phyloP scores from a whole-genome alignment of 2,113 vertebrate genomes.

The Macquaria ambigua region DNA sequence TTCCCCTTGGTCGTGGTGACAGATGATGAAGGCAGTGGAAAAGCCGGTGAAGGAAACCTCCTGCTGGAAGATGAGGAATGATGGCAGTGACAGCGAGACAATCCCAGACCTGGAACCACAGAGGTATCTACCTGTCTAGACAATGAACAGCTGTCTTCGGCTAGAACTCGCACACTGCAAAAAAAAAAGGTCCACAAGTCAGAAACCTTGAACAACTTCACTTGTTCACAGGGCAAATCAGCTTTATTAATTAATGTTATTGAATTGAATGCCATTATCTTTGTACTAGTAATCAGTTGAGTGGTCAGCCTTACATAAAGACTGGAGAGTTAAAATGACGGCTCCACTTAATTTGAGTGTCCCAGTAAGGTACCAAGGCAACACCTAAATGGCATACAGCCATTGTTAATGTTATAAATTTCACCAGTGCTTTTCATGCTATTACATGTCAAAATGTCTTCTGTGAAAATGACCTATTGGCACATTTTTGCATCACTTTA shows the following conservation, averaged over 20 bases:
- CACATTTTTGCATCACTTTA: neutral
- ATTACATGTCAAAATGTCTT: conserved; percentile 8
- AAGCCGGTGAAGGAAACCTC: conserved; percentile 59
- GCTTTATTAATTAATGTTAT: neutral
- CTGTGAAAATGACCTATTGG: conserved; percentile 5
- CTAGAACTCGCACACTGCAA: conserved; percentile 11
- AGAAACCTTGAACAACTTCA: neutral
- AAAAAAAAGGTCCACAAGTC: conserved; percentile 1
- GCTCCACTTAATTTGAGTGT: conserved; percentile 5
- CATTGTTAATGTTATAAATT: conserved; percentile 6
- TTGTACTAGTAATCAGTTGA: neutral
- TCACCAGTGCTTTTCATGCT: conserved; percentile 12
- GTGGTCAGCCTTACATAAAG: neutral
- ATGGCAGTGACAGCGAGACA: conserved; percentile 46
- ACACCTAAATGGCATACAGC: neutral
- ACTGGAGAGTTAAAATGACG: neutral
- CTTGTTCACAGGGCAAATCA: conserved; percentile 6
- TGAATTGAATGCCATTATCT: neutral
- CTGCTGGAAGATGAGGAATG: conserved; percentile 58
- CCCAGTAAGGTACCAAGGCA: neutral
- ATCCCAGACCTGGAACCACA: conserved; percentile 39
- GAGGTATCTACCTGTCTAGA: conserved; percentile 66
- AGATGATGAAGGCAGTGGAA: conserved; percentile 52
- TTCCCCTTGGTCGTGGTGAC: conserved; percentile 56
- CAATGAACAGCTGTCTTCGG: conserved; percentile 59